Base-by-base conservation (phyloP, 1,140 invertebrate genomes). In the Orius insidiosus region DNA sequence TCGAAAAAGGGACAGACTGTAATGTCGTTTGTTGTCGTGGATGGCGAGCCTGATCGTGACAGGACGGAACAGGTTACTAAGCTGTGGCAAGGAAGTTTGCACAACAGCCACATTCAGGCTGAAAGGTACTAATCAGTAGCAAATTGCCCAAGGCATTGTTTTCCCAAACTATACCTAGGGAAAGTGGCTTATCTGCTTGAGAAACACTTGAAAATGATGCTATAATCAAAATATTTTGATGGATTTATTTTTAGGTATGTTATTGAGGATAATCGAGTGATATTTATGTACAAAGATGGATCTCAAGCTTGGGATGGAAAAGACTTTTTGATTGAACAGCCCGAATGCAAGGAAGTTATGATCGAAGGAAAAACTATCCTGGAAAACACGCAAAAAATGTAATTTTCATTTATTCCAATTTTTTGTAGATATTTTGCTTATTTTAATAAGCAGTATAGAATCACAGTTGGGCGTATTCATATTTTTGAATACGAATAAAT, bases 231-330 rank as follows among this genome's bases (percentile, higher is more conserved):
- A 35, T 34, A 18, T 40, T 51, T 50, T 52, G 46, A n/a, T n/a
- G n/a, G n/a, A n/a, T n/a, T n/a, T 24, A 14, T 45, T 55, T n/a
- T 32, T 34, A 89, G 89, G 51, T 97, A 93, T 66, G 71, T 95
- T 31, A 80, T 98, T 30, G 86, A 90, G 61, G 75, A 83, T 58
- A 78, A 88, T 60, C 65, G 92, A 60, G 86, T 87, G 0, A 88
- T 98, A 59, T 97, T 96, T 56, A 77, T 97, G 67, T 92, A 96
- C 57, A 86, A 87, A 60, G 93, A 98, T 68, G 94, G 93, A 1
- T 71, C 88, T 2, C 84, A 90, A 65, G 89, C 92, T 2, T 90
- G 93, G 76, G 81, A 86, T 49, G 89, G 92, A 0, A 97, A 97
- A 64, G 83, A 95, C 56, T 98, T 76, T 63, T 66, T 98, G 6